A percentile compares a stretch with the other conserved stretches of the same genome.
Evolutionary conservation across 2,888 invertebrate genomes (phyloP).

Genomic region (Timandra comae): DNA sequence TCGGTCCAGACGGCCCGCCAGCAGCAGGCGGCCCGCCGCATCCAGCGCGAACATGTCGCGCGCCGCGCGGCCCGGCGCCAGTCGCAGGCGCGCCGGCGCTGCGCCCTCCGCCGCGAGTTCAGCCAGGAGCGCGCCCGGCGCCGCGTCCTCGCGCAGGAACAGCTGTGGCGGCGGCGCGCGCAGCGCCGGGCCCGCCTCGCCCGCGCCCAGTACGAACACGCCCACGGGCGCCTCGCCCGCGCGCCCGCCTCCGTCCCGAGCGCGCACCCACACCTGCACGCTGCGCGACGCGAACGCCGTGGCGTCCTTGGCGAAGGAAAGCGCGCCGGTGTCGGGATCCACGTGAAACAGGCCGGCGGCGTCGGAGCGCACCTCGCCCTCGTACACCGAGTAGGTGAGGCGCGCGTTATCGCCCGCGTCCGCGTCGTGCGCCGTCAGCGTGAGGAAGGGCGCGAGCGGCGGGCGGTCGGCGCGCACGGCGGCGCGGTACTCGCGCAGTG

Average conservation of each 20-base stretch:
- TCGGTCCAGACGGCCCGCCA: conserved; percentile 85
- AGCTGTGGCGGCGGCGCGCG: conserved; percentile 85
- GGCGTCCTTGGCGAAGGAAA: conserved; percentile 81
- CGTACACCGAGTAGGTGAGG: conserved; percentile 87
- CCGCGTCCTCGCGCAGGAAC: conserved; percentile 85
- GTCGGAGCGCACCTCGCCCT: conserved; percentile 68
- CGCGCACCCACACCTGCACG: conserved; percentile 93
- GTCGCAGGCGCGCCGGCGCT: conserved; percentile 26
- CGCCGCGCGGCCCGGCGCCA: conserved; percentile 61
- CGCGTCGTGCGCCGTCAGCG: conserved; percentile 80
- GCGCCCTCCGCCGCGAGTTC: conserved; percentile 33
- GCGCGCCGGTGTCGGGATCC: conserved; percentile 83
- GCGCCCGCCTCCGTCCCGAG: conserved; percentile 88
- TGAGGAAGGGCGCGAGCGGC: conserved; percentile 49
- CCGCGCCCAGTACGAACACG: conserved; percentile 84
- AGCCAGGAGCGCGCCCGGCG: conserved; percentile 58
- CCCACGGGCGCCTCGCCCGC: conserved; percentile 89
- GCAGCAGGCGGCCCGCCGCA: conserved; percentile 82
- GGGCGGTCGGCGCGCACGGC: conserved; percentile 76
- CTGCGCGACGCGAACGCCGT: conserved; percentile 80
- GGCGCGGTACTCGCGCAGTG: conserved; percentile 85
- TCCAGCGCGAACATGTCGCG: conserved; percentile 83
- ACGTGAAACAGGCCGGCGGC: conserved; percentile 84
- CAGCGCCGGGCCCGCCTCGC: conserved; percentile 84
- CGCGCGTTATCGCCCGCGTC: conserved; percentile 85